These are phyloP conservation scores for Panagrolaimus sp. DNA, from an alignment of 1,140 invertebrate species.

Conservation along the genomic window DNA sequence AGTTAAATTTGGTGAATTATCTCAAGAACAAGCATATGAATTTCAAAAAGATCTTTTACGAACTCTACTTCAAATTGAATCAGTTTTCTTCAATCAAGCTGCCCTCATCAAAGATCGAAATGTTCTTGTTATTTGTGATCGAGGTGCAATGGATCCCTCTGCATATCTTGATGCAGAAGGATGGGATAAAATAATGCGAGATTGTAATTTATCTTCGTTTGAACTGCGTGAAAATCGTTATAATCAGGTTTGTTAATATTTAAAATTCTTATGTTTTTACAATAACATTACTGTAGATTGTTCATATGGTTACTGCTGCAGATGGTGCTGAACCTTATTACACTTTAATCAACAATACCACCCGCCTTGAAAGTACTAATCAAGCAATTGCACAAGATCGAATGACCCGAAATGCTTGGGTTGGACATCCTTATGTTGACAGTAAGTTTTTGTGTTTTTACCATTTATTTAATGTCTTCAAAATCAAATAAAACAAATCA, in stretches of 20 bases:
- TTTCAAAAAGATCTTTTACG: conserved; percentile 95
- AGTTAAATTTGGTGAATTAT: conserved; percentile 86
- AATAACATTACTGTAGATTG: conserved; percentile 47
- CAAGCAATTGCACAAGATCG: conserved; percentile 79
- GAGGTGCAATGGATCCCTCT: conserved; percentile 75
- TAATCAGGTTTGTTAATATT: conserved; percentile 73
- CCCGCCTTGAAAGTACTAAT: conserved; percentile 71
- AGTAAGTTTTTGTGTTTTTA: background rate
- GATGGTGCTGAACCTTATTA: conserved; percentile 97
- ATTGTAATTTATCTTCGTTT: conserved; percentile 79
- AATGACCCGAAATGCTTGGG: conserved; percentile 73
- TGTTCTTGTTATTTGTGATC: conserved; percentile 90
- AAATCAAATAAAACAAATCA: too few relatives aligned
- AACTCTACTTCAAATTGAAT: conserved; percentile 96
- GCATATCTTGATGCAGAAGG: conserved; percentile 76
- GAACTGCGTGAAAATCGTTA: conserved; percentile 84
- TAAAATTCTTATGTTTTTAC: background rate
- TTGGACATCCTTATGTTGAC: too few relatives aligned
- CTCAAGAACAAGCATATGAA: conserved; percentile 75
- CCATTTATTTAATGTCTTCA: too few relatives aligned
- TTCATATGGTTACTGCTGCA: conserved; percentile 71
- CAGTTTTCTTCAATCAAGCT: conserved; percentile 83
- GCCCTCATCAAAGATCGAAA: conserved; percentile 61
- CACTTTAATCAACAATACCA: conserved; percentile 70
- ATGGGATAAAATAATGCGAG: conserved; percentile 82